phyloP scores from a whole-genome alignment of 2,888 invertebrate species.

The Drosophila pseudotakahashii region DNA sequence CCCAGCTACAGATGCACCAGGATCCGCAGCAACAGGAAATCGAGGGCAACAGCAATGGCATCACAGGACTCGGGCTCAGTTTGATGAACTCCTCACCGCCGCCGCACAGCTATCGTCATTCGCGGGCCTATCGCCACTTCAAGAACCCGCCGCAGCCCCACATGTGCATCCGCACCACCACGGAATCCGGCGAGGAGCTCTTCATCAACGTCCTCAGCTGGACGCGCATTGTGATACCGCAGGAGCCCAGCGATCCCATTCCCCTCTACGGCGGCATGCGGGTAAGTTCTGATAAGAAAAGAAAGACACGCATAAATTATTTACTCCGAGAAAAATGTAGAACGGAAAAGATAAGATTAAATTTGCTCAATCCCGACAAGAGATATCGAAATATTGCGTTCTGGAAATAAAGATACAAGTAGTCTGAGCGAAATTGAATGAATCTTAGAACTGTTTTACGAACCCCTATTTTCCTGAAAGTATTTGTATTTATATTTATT shows the following conservation, averaged over 20 bases:
- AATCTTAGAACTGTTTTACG: too few species aligned
- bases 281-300: constrained; percentile 82
- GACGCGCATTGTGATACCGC: constrained; percentile 89
- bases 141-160: constrained; percentile 91
- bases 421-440: too few species aligned
- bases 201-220: constrained; percentile 90
- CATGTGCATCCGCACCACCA: constrained; percentile 88
- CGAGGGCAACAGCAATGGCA: constrained; percentile 43
- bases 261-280: constrained; percentile 90
- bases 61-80: constrained; percentile 58
- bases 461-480: too few species aligned
- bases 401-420: too few species aligned
- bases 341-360: too few species aligned
- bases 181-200: constrained; percentile 85
- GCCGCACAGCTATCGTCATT: constrained; percentile 86
- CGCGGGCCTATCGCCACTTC: constrained; percentile 88
- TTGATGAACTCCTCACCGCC: constrained; percentile 85
- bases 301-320: too few species aligned
- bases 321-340: too few species aligned
- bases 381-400: too few species aligned
- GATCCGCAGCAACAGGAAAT: constrained; percentile 13
- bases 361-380: too few species aligned
- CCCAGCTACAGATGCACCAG: constrained; percentile 51
- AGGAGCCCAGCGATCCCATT: constrained; percentile 88
- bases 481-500: too few species aligned